A percentile compares a stretch with the other conserved stretches of the same genome.
phyloP scores from a whole-genome alignment of 2,888 invertebrate species.

The Kuschelorhynchus macadamiae region DNA sequence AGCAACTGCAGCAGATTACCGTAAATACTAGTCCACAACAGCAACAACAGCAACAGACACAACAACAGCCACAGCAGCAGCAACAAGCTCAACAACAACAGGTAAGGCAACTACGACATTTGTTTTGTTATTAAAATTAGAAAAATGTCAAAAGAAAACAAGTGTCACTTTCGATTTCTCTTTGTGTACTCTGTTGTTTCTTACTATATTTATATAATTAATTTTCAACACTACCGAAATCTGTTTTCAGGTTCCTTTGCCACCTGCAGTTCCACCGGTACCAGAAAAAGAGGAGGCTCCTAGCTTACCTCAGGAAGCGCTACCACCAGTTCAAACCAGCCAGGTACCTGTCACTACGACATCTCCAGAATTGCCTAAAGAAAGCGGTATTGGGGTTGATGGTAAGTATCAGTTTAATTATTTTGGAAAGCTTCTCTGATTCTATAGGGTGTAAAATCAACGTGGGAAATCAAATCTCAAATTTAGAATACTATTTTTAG shows the following conservation, averaged over 20 bases:
- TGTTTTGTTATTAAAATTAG: too few relatives aligned
- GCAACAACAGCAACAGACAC: constrained; percentile 31
- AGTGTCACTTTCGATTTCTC: too few relatives aligned
- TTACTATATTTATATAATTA: too few relatives aligned
- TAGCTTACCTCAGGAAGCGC: constrained; percentile 17
- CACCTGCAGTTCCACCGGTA: constrained; percentile 41
- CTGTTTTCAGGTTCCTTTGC: constrained; percentile 44
- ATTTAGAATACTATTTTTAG: too few relatives aligned
- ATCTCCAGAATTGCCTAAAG: constrained; percentile 20
- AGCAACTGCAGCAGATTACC: constrained; percentile 57
- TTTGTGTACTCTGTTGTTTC: too few relatives aligned
- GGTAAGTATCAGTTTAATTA: constrained; percentile 23
- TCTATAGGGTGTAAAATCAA: too few relatives aligned
- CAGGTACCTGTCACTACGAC: constrained; percentile 33
- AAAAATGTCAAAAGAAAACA: too few relatives aligned
- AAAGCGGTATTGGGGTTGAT: constrained; percentile 9
- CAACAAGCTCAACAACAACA: constrained; percentile 61
- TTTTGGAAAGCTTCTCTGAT: too few relatives aligned
- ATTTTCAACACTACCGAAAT: too few relatives aligned
- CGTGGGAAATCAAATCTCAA: too few relatives aligned
- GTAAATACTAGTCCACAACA: constrained; percentile 39
- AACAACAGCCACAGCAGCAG: constrained; percentile 63
- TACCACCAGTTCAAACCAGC: constrained; percentile 6
- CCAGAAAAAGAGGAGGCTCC: constrained; percentile 31
- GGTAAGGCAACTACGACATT: constrained; percentile 32